Percentiles rank a stretch among this genome's conserved stretches.
Conservation (phyloP, 2,113 vertebrate genomes). For the Puma concolor region DNA sequence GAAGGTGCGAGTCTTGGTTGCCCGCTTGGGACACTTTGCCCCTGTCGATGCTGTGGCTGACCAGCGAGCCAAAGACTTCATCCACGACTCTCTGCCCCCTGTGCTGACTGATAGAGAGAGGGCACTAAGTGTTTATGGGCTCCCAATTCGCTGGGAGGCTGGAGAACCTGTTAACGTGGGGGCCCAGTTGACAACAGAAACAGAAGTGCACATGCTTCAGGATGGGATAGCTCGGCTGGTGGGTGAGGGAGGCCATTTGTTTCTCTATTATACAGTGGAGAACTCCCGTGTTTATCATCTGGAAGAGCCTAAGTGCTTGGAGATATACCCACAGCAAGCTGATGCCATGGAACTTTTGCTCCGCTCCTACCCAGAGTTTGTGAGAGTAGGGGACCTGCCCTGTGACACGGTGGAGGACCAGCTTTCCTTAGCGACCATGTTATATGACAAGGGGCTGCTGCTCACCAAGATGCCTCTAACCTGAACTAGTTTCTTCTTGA, state of each 20-base stretch:
- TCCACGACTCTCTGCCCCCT: slow-evolving; percentile 96
- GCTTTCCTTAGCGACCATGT: slow-evolving; percentile 85
- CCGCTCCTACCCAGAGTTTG: slow-evolving; percentile 92
- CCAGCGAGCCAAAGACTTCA: slow-evolving; percentile 93
- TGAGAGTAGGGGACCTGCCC: slow-evolving; percentile 90
- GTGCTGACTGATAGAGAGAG: slow-evolving; percentile 90
- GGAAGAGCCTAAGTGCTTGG: slow-evolving; percentile 93
- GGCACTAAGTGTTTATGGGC: slow-evolving; percentile 90
- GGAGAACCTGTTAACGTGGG: slow-evolving; percentile 85
- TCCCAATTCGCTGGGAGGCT: slow-evolving; percentile 88
- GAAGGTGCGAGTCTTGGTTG: slow-evolving; percentile 88
- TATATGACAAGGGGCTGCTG: slow-evolving; percentile 89
- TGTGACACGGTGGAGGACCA: slow-evolving; percentile 90
- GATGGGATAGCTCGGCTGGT: slow-evolving; percentile 92
- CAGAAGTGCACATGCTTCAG: slow-evolving; percentile 90
- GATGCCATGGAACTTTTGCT: slow-evolving; percentile 94
- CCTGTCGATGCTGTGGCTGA: slow-evolving; percentile 96
- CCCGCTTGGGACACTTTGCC: slow-evolving; percentile 89
- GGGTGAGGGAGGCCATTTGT: slow-evolving; percentile 90
- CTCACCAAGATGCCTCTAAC: slow-evolving; percentile 85
- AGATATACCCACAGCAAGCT: slow-evolving; percentile 91
- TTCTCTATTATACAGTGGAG: slow-evolving; percentile 93
- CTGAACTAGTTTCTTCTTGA: slow-evolving; percentile 40
- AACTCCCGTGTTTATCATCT: slow-evolving; percentile 97
- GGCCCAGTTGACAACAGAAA: slow-evolving; percentile 87